Base-by-base conservation (phyloP, 2,113 vertebrate species). In the Scomber scombrus region DNA sequence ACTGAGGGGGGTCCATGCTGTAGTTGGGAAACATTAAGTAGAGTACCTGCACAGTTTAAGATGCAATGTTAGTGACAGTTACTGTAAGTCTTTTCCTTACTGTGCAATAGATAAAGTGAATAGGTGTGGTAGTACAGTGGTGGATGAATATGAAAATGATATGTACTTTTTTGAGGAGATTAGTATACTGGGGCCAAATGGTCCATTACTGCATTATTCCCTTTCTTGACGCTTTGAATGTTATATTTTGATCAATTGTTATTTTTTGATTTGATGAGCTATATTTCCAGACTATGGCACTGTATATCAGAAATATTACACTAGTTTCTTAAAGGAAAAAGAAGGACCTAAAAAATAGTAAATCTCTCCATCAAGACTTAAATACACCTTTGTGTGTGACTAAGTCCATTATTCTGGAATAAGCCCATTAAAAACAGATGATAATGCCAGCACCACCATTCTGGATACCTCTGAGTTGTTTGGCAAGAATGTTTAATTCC, bases 401-500 rank as follows among this genome's bases (percentile, higher is more conserved):
- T 71, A 78, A 90, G 3, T 75, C 61, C 26, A 69, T 89, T 80
- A 85, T 89, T 73, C 58, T 71, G 62, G 57, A 85, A 67, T 87
- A 84, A 90, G 68, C 71, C 71, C 78, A 68, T 90, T 85, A 74
- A 73, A 75, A 88, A 78, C 54, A 67, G 46, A 68, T 78, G 67
- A 71, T 85, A 73, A 86, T 85, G 71, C 63, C 73, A 75, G 73
- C 56, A 40, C 40, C 47, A 67, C 23, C 51, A 43, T 75, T 85
- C 43, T 51, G 50, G 58, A 79, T 71, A 73, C 14, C 68, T 54
- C 55, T 47, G 26, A 77, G 63, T 76, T 85, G 69, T 80, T 89
- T 88, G 73, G 74, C 75, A 85, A 72, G 72, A 84, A 82, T 55
- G 64, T 80, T 75, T 81, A 71, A 88, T 80, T 90, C 84, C 71